Evolutionary conservation across 2,888 invertebrate genomes (phyloP).

Genomic region (Hololepta plana): DNA sequence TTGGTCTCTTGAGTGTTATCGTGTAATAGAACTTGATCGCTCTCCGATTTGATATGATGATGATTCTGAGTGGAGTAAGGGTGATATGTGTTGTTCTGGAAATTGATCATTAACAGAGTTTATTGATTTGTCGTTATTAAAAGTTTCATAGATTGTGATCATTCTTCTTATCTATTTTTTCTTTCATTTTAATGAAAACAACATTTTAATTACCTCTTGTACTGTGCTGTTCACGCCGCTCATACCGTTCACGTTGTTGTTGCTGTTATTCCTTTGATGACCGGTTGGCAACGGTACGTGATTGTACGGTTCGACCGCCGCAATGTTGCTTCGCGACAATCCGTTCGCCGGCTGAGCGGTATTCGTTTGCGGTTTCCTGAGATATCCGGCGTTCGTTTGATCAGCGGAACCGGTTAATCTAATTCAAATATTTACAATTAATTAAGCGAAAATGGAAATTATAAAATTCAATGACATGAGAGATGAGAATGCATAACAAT

Average conservation of each 20-base stretch:
- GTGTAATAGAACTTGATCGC: constrained; percentile 12
- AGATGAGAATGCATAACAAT: too few species aligned
- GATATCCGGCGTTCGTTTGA: constrained; percentile 22
- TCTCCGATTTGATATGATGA: constrained; percentile 22
- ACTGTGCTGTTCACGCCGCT: too few species aligned
- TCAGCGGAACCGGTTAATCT: constrained; percentile 25
- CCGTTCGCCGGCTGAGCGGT: constrained; percentile 30
- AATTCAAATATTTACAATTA: constrained; percentile 3
- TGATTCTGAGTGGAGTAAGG: constrained; percentile 22
- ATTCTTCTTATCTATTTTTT: too few species aligned
- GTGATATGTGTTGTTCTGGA: constrained; percentile 25
- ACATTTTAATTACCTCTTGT: constrained; percentile 22
- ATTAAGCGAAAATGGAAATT: constrained; percentile 3
- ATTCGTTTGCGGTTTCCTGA: constrained; percentile 20
- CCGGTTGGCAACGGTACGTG: constrained; percentile 56
- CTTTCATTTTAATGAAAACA: background rate
- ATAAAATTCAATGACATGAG: background rate
- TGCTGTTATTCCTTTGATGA: too few species aligned
- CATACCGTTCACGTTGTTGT: constrained; percentile 29
- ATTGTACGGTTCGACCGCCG: constrained; percentile 76
- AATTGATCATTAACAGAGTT: constrained; percentile 2
- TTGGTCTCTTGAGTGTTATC: constrained; percentile 16
- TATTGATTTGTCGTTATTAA: background rate
- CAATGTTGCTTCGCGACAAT: constrained; percentile 58
- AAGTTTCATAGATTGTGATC: background rate